Percentiles rank a stretch among this genome's conserved stretches.
These are phyloP conservation scores for Calosoma granatense DNA, from an alignment of 1,140 invertebrate genomes.

Conservation along the genomic window DNA sequence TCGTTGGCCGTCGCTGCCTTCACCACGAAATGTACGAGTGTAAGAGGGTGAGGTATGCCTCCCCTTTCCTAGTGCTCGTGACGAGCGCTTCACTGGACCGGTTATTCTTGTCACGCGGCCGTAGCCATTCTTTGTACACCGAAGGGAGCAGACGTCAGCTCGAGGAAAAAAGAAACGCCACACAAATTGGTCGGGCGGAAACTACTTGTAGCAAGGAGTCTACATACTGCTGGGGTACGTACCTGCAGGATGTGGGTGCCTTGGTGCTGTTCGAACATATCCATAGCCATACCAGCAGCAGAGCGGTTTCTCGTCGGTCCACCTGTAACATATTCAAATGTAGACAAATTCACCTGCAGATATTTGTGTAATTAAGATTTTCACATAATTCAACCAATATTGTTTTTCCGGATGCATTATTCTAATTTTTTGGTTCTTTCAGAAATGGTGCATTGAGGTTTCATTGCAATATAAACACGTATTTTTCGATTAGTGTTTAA, in stretches of 20 bases:
- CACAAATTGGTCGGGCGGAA: constrained; percentile 16
- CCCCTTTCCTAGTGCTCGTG: too few relatives aligned
- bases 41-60: too few relatives aligned
- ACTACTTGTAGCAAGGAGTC: not conserved
- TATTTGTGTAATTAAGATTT: too few relatives aligned
- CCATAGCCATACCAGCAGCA: constrained; percentile 56
- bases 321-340: constrained; percentile 57
- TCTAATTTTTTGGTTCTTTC: too few relatives aligned
- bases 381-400: too few relatives aligned
- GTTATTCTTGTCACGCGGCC: constrained; percentile 33
- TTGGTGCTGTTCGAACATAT: constrained; percentile 91
- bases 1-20: too few relatives aligned
- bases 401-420: too few relatives aligned
- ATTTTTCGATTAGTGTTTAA: too few relatives aligned
- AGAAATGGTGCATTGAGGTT: too few relatives aligned
- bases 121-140: constrained; percentile 36
- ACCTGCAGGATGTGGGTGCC: constrained; percentile 96
- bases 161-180: constrained; percentile 12
- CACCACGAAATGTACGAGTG: too few relatives aligned
- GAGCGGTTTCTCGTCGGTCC: constrained; percentile 57
- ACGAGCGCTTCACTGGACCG: too few relatives aligned
- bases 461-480: too few relatives aligned
- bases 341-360: not conserved
- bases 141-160: constrained; percentile 28
- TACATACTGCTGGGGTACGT: constrained; percentile 21